Base-by-base conservation (phyloP, 2,888 invertebrate genomes). In the Hybos culiciformis region DNA sequence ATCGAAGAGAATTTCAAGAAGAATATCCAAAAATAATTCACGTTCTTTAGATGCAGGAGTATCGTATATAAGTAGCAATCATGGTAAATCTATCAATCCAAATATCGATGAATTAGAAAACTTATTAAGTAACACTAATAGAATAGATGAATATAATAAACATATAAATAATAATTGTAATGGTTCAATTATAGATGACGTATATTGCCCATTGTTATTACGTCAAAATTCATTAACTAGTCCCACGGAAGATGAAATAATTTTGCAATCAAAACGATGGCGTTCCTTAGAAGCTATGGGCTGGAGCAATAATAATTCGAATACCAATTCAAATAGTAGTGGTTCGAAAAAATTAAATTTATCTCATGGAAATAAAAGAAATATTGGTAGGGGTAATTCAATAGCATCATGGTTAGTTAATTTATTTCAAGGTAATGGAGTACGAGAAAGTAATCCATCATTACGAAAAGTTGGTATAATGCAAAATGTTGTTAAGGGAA, bases 361-460 rank as follows among this genome's bases (percentile, higher is more conserved):
- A n/a, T 12, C n/a, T 4, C n/a, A n/a, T 43, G 42, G 43, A 45
- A 41, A 31, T 39, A 39, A 29, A 43, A 43, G 29, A 44, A 40
- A 15, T 24, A 19, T 8, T 6, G 14, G 12, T 12, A 65, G 70
- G 29, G 72, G 78, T 45, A 74, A 78, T 54, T 77, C 81, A 20
- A 72, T 86, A 48, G 75, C 78, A 52, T 70, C 66, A 46, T 86
- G 84, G 83, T 66, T 86, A 55, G 74, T 80, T 36, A 82, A 80
- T 53, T 66, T 86, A 47, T 80, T 87, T 58, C 78, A 78, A 56
- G 80, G 78, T 46, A 78, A 75, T 54, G 80, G 78, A 44, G 68
- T 81, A 48, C 76, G 82, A 50, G 73, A 75, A 50, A 81, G 79
- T 46, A 63, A 65, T 44, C 56, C 61, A 11, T 59, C 59, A 5